phyloP scores from a whole-genome alignment of 2,888 invertebrate genomes.

The Stomorhina lunata region DNA sequence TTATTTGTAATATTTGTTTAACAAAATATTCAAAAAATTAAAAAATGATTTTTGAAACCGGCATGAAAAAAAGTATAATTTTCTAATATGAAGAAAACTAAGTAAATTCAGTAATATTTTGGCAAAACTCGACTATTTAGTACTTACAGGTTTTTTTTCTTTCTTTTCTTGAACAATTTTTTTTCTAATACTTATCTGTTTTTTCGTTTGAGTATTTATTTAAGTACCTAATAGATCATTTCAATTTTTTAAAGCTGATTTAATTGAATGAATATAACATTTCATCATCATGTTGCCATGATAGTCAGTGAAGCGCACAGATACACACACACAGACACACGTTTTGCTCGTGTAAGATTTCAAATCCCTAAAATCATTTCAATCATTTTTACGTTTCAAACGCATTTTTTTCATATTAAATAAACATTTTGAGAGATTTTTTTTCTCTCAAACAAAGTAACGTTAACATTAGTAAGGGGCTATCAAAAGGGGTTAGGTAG shows the following conservation, averaged over 20 bases:
- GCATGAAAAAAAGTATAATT: too few relatives aligned
- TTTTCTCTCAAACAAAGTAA: not conserved
- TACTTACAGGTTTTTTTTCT: not conserved
- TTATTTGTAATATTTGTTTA: too few relatives aligned
- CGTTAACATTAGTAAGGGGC: not conserved
- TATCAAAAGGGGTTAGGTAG: not conserved
- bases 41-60: too few relatives aligned
- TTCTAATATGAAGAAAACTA: too few relatives aligned
- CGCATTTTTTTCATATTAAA: slow-evolving; percentile 40
- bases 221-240: slow-evolving; percentile 44
- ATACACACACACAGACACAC: not conserved
- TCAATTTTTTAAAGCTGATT: slow-evolving; percentile 32
- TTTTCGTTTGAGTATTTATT: not conserved
- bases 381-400: slow-evolving; percentile 46
- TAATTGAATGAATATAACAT: slow-evolving; percentile 32
- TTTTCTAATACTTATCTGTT: not conserved
- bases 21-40: too few relatives aligned
- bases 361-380: slow-evolving; percentile 47
- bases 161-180: too few relatives aligned
- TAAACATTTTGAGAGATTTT: slow-evolving; percentile 14
- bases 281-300: not conserved
- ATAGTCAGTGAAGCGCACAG: not conserved
- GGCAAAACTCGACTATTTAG: too few relatives aligned
- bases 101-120: too few relatives aligned
- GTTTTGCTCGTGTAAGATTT: not conserved